Evolutionary conservation across 2,797 vertebrate species (phyloP).

Genomic region (Neosilurus hyrtlii): DNA sequence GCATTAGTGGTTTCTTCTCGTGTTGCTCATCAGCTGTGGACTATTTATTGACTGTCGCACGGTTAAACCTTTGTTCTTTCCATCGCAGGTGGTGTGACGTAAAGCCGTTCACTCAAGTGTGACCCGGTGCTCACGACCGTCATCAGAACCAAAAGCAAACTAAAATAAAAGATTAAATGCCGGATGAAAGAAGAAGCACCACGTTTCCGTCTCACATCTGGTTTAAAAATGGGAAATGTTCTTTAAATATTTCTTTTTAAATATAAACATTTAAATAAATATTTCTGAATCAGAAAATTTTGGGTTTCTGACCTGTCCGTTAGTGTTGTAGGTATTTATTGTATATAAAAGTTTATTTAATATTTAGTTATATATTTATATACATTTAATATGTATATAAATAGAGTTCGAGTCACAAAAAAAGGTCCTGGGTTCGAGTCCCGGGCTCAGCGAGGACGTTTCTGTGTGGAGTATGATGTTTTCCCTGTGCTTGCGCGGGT

Average conservation of each 20-base stretch:
- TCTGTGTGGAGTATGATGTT: too few relatives aligned
- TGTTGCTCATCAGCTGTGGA: slow-evolving; percentile 72
- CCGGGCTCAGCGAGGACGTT: too few relatives aligned
- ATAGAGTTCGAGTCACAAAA: too few relatives aligned
- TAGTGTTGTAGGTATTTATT: background rate
- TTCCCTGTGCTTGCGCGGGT: too few relatives aligned
- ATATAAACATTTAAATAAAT: too few relatives aligned
- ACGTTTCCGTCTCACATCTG: background rate
- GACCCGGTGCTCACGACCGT: background rate
- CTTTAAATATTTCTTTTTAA: background rate
- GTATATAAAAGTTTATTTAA: background rate
- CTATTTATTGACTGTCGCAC: slow-evolving; percentile 60
- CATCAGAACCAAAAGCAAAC: background rate
- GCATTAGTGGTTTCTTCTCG: slow-evolving; percentile 72
- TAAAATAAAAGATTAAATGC: background rate
- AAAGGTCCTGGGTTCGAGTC: too few relatives aligned
- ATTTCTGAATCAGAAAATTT: background rate
- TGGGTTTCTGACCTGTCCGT: background rate
- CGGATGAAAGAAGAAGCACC: background rate
- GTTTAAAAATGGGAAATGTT: background rate
- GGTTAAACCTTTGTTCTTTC: slow-evolving; percentile 49
- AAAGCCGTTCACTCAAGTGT: background rate
- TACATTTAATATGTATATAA: too few relatives aligned
- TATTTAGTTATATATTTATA: too few relatives aligned
- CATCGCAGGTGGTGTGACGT: slow-evolving; percentile 35